Conservation (phyloP, 2,888 invertebrate species). For the Resseliella maxima region DNA sequence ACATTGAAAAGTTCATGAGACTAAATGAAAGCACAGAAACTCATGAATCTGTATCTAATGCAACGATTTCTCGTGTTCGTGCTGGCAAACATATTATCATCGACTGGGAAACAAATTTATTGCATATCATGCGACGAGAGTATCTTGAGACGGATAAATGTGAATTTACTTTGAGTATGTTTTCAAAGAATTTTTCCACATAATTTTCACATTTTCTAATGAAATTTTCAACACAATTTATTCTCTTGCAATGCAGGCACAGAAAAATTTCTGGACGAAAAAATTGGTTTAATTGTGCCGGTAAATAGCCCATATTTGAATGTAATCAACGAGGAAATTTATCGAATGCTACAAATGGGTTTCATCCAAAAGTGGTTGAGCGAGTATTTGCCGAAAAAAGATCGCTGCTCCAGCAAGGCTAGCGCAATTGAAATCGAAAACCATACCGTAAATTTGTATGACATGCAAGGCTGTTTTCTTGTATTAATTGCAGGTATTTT, state of each 20-base stretch:
- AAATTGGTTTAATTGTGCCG: conserved; percentile 81
- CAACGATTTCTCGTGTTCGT: conserved; percentile 73
- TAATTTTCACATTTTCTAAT: too few relatives aligned
- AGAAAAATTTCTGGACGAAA: conserved; percentile 83
- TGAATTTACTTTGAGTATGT: conserved; percentile 77
- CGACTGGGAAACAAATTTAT: conserved; percentile 84
- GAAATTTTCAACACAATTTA: too few relatives aligned
- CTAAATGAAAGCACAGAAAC: conserved; percentile 72
- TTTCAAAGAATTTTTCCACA: too few relatives aligned
- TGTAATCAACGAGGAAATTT: conserved; percentile 82
- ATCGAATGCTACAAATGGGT: conserved; percentile 85
- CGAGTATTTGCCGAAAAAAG: conserved; percentile 80
- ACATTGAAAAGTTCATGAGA: conserved; percentile 71
- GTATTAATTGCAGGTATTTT: conserved; percentile 85
- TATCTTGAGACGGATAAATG: conserved; percentile 76
- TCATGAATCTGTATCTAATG: conserved; percentile 68
- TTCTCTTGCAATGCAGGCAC: too few relatives aligned
- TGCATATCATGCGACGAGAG: conserved; percentile 77
- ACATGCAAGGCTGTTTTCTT: conserved; percentile 94
- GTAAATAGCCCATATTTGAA: conserved; percentile 81
- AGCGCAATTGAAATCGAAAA: conserved; percentile 78
- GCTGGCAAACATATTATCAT: conserved; percentile 78
- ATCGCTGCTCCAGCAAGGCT: conserved; percentile 80
- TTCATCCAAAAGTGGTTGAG: conserved; percentile 85
- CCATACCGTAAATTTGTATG: conserved; percentile 87